Base-by-base conservation (phyloP, 2,888 invertebrate genomes). In the Lasius fuliginosus region DNA sequence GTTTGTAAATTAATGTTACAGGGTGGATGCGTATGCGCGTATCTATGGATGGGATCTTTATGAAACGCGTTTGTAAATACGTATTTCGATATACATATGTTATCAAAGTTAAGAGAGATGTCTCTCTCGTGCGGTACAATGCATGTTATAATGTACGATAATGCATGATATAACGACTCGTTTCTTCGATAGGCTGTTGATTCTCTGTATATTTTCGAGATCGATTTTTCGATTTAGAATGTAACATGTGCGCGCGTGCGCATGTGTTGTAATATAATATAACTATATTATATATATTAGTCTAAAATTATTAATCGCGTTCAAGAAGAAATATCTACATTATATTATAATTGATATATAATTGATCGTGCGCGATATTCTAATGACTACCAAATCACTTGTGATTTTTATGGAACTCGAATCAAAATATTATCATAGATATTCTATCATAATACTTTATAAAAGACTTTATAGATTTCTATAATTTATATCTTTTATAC, bases 141-240 rank as follows among this genome's bases (percentile, higher is more conserved):
- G 36, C 27, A 53, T 62, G 46, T 23, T 64, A 53, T 36, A 23
- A 62, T n/a, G n/a, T 49, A 49, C 18, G 49, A 49, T 49, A 49
- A 49, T 49, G 49, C 49, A 49, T n/a, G 46, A 46, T 46, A 18
- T 49, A 77, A 6, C 81, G 82, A 23, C 40, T 36, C 74, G 60
- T 84, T 89, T 84, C 65, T 49, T 36, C 56, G 64, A 85, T 82
- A 75, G 81, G 85, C 82, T 71, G 82, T 86, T 85, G 46, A 88
- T 84, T 75, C 82, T 87, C 68, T 86, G 40, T 83, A 91, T 92
- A 88, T 92, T 91, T 91, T 91, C 86, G 86, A 87, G 84, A 87
- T 83, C 79, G 62, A 87, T 83, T 90, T 92, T 87, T 86, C 65
- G 67, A 84, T 76, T 23, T 85, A 84, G 73, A 76, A 64, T 84